phyloP scores from a whole-genome alignment of 2,888 invertebrate genomes.

The Schizaphis graminum region DNA sequence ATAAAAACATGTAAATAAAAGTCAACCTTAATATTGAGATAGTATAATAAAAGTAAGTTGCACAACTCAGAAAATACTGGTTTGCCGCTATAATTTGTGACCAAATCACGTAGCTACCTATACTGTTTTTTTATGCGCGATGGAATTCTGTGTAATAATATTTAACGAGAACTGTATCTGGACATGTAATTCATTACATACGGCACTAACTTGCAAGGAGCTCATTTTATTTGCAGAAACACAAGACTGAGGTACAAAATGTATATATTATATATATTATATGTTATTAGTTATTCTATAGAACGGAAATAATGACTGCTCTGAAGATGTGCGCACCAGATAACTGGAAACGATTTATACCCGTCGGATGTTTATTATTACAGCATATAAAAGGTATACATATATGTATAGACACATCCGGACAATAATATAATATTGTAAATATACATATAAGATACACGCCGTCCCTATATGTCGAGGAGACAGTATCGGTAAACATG shows the following conservation, averaged over 20 bases:
- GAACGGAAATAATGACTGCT: neutral
- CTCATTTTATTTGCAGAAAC: neutral
- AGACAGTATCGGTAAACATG: neutral
- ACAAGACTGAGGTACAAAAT: neutral
- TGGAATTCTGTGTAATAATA: constrained; percentile 37
- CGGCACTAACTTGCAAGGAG: neutral
- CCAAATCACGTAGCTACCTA: constrained; percentile 59
- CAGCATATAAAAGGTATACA: neutral
- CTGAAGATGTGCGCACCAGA: neutral
- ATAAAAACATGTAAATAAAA: constrained; percentile 43
- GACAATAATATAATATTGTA: neutral
- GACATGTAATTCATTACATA: constrained; percentile 23
- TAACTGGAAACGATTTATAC: constrained; percentile 9
- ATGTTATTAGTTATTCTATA: neutral
- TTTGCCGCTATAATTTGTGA: constrained; percentile 49
- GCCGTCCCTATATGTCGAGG: neutral
- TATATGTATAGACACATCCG: neutral
- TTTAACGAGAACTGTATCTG: constrained; percentile 54
- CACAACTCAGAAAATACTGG: constrained; percentile 53
- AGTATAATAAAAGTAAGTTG: constrained; percentile 41
- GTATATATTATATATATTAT: neutral
- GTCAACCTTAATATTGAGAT: constrained; percentile 23
- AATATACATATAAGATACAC: neutral
- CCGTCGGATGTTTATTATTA: neutral
- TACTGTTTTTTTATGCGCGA: constrained; percentile 19